Conservation (phyloP, 2,113 vertebrate genomes). For the Nannobrachium achirus region DNA sequence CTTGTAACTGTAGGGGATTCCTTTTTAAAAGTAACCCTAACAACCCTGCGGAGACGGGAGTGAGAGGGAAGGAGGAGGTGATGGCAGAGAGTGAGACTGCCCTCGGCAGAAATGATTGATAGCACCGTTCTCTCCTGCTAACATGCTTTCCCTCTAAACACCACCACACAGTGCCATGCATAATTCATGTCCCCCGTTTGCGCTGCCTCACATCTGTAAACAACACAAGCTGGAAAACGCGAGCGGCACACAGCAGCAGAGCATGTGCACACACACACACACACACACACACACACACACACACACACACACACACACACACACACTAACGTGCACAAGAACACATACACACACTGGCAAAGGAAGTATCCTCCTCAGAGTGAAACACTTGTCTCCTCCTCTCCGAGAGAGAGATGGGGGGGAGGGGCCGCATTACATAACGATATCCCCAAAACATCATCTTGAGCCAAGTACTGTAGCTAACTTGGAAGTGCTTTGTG, state of each 20-base stretch:
- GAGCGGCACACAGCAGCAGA: background rate
- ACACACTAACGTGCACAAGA: too few relatives aligned
- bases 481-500: too few relatives aligned
- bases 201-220: slow-evolving; percentile 41
- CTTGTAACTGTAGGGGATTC: too few relatives aligned
- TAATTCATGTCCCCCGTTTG: slow-evolving; percentile 16
- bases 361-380: background rate
- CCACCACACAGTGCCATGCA: slow-evolving; percentile 5
- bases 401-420: slow-evolving; percentile 1
- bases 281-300: too few relatives aligned
- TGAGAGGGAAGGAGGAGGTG: background rate
- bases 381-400: background rate
- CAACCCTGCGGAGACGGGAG: background rate
- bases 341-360: too few relatives aligned
- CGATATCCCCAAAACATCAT: background rate
- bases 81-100: background rate
- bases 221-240: slow-evolving; percentile 19
- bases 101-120: background rate
- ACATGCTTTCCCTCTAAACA: slow-evolving; percentile 16
- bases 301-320: too few relatives aligned
- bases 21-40: too few relatives aligned
- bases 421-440: background rate
- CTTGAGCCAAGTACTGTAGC: too few relatives aligned
- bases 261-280: too few relatives aligned
- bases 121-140: background rate